These are phyloP conservation scores for Chloroceryle amazona DNA, from an alignment of 2,797 vertebrate genomes.

Conservation along the genomic window DNA sequence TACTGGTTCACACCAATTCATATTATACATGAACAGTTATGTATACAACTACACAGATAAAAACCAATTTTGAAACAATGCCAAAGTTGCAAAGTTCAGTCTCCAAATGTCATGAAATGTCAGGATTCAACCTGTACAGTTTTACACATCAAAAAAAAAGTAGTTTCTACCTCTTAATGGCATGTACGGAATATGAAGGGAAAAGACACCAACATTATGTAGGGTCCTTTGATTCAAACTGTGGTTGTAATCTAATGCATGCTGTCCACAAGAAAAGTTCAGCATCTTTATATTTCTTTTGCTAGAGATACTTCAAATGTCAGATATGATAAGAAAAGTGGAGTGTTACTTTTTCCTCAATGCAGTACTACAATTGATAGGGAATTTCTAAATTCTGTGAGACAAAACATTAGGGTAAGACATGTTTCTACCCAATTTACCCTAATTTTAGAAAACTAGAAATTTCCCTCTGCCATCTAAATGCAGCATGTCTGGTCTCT, in stretches of 20 bases:
- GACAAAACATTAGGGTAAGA: background rate
- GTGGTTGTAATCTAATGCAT: background rate
- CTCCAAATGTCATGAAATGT: background rate
- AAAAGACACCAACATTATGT: background rate
- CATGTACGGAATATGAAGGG: background rate
- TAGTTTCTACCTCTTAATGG: background rate
- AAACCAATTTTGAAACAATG: background rate
- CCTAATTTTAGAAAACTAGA: background rate
- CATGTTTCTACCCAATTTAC: background rate
- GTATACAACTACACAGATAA: background rate
- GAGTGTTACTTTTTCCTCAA: background rate
- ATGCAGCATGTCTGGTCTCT: background rate
- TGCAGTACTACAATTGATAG: background rate
- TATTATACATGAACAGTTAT: background rate
- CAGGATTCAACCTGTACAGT: background rate
- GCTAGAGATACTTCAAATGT: background rate
- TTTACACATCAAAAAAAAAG: background rate
- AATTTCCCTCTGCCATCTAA: background rate
- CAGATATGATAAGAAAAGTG: background rate
- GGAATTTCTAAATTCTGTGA: background rate
- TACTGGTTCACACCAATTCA: background rate
- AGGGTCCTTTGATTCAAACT: background rate
- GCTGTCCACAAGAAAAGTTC: background rate
- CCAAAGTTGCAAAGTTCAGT: background rate
- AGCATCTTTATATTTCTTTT: background rate